Percentiles rank a stretch among this genome's conserved stretches.
Evolutionary conservation across 2,113 vertebrate genomes (phyloP).

Genomic region (Bos taurus): ARS-UCD2.0 NC_037334.1:14585001-14585500

Average conservation of each 20-base stretch:
- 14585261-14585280: not conserved
- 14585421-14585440: not conserved
- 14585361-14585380: not conserved
- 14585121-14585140: slow-evolving; percentile 63
- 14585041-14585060: not conserved
- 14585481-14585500: not conserved
- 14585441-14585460: not conserved
- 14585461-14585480: not conserved
- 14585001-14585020: not conserved
- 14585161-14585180: slow-evolving; percentile 44
- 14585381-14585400: not conserved
- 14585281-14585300: not conserved
- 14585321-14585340: not conserved
- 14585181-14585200: slow-evolving; percentile 63
- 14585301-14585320: not conserved
- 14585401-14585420: no score
- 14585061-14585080: slow-evolving; percentile 6
- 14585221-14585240: not conserved
- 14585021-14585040: not conserved
- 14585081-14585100: slow-evolving; percentile 1
- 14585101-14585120: not conserved
- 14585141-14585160: slow-evolving; percentile 54
- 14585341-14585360: not conserved
- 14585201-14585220: not conserved
- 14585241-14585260: not conserved